phyloP scores from a whole-genome alignment of 2,113 vertebrate species.

The Alligator sinensis region DNA sequence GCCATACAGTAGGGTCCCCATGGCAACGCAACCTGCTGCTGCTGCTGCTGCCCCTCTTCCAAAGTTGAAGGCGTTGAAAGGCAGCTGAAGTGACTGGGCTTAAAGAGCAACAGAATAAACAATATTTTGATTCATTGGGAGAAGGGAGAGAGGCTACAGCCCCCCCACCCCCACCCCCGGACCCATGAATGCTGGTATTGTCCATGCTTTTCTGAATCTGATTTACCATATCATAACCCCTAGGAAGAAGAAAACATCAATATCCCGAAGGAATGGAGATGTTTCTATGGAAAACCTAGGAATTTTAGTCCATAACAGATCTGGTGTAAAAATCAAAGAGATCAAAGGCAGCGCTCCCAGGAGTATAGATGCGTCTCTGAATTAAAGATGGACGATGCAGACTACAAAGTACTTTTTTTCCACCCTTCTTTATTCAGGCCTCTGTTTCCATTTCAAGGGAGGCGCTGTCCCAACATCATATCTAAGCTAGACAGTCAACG shows the following conservation, averaged over 20 bases:
- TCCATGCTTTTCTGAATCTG: constrained; percentile 92
- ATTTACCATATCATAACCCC: constrained; percentile 99
- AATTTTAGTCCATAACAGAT: constrained; percentile 96
- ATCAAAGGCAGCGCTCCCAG: constrained; percentile 92
- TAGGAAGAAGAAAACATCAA: constrained; percentile 99
- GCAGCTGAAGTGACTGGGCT: constrained; percentile 88
- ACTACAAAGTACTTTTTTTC: constrained; percentile 90
- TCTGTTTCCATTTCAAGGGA: constrained; percentile 83
- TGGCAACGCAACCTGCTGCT: constrained; percentile 93
- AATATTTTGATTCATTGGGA: constrained; percentile 94
- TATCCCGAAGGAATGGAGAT: constrained; percentile 95
- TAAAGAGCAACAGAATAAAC: constrained; percentile 88
- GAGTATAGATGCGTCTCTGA: constrained; percentile 86
- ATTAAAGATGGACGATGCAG: constrained; percentile 92
- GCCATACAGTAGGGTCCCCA: constrained; percentile 85
- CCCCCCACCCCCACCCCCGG: constrained; percentile 50
- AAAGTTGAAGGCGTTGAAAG: constrained; percentile 89
- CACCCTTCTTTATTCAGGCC: constrained; percentile 76
- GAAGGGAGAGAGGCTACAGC: constrained; percentile 61
- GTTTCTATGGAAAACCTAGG: constrained; percentile 99
- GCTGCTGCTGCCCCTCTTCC: constrained; percentile 85
- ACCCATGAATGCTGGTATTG: constrained; percentile 93
- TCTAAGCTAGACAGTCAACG: constrained; percentile 68
- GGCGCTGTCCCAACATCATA: constrained; percentile 78
- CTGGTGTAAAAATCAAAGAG: constrained; percentile 89